phyloP scores from a whole-genome alignment of 2,113 vertebrate genomes.

The Phrynosoma blainvillii region DNA sequence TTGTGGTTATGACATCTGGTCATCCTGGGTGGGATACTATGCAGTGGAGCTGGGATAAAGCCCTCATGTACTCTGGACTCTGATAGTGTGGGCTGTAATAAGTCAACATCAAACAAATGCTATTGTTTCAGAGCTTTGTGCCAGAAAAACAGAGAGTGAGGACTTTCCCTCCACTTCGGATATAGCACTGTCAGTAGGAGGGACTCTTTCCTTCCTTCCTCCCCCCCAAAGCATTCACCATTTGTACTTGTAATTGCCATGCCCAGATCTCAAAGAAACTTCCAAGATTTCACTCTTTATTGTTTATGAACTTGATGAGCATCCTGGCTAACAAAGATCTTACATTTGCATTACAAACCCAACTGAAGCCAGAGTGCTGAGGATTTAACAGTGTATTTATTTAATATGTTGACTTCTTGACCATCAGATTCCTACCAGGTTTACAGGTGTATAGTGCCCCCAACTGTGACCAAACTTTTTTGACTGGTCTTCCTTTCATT shows the following conservation, averaged over 20 bases:
- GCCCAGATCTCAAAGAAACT: not conserved
- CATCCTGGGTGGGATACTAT: too few species aligned
- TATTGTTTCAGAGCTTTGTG: not conserved
- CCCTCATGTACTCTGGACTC: too few species aligned
- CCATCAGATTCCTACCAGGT: not conserved
- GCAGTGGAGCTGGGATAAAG: too few species aligned
- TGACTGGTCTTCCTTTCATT: not conserved
- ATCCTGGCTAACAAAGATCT: not conserved
- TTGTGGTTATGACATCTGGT: too few species aligned
- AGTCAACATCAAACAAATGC: too few species aligned
- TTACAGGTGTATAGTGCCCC: fast-evolving
- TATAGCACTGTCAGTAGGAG: not conserved
- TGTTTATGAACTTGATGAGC: not conserved
- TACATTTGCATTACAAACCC: not conserved
- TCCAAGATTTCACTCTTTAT: not conserved
- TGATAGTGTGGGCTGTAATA: too few species aligned
- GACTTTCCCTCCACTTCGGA: not conserved
- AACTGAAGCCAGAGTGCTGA: not conserved
- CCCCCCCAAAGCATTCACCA: not conserved
- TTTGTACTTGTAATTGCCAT: not conserved
- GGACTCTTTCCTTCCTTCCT: not conserved
- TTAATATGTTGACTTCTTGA: not conserved
- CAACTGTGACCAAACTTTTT: not conserved
- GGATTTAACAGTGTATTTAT: too few species aligned
- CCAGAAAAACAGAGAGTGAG: not conserved